phyloP scores from a whole-genome alignment of 2,797 vertebrate genomes.

The Myiothlypis chrysogaster region DNA sequence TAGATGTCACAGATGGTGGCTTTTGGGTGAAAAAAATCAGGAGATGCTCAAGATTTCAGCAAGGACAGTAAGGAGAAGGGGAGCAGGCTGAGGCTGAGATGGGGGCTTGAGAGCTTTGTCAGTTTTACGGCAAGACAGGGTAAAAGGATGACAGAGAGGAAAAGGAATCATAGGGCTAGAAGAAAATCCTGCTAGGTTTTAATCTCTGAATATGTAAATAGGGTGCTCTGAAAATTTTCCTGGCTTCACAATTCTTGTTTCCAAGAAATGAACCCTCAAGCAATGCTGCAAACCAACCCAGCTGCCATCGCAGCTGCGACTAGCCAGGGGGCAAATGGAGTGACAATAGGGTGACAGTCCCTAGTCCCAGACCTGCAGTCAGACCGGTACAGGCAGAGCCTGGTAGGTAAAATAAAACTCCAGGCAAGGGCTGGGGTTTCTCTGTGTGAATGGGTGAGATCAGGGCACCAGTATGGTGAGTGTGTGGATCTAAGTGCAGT shows the following conservation, averaged over 20 bases:
- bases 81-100: background rate
- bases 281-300: background rate
- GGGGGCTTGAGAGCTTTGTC: background rate
- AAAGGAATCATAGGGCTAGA: background rate
- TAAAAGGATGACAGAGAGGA: background rate
- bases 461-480: background rate
- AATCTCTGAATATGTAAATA: background rate
- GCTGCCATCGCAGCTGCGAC: background rate
- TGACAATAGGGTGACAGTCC: background rate
- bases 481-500: background rate
- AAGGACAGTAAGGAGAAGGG: background rate
- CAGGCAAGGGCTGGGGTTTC: background rate
- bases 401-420: background rate
- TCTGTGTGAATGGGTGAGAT: background rate
- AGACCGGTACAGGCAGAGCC: background rate
- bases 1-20: background rate
- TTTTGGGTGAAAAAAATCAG: background rate
- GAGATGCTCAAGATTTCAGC: background rate
- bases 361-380: background rate
- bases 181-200: background rate
- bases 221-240: background rate
- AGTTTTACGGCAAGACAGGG: background rate
- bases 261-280: slow-evolving; percentile 14
- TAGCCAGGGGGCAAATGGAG: background rate
- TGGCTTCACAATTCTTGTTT: background rate